These are phyloP conservation scores for Diachasma alloeum DNA, from an alignment of 1,140 invertebrate species.

Conservation along the genomic window DNA sequence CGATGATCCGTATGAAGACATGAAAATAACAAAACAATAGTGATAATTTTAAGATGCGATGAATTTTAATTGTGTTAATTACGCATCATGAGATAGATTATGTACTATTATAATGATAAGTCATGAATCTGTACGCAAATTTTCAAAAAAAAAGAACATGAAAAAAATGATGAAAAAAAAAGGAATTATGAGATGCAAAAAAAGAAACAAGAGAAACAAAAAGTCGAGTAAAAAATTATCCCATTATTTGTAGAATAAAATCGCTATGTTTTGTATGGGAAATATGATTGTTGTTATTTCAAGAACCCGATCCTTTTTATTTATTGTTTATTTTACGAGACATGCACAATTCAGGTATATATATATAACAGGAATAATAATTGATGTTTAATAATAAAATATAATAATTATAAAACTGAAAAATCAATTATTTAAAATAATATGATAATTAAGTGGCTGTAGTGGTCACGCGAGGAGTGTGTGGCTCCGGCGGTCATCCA, in stretches of 20 bases:
- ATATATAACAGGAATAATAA: too few species aligned
- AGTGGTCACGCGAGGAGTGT: too few species aligned
- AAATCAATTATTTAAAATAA: too few species aligned
- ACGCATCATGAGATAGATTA: conserved; percentile 43
- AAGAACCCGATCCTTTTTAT: not conserved
- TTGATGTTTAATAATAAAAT: too few species aligned
- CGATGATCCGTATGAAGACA: not conserved
- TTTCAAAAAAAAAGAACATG: conserved; percentile 21
- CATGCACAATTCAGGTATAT: too few species aligned
- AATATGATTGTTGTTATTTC: not conserved
- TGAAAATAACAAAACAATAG: not conserved
- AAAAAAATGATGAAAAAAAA: conserved; percentile 19
- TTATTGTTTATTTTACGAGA: too few species aligned
- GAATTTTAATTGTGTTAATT: conserved; percentile 23
- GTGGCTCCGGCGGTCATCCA: too few species aligned
- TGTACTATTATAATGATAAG: conserved; percentile 42
- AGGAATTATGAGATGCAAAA: conserved; percentile 22
- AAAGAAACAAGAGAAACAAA: conserved; percentile 26
- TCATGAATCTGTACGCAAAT: conserved; percentile 39
- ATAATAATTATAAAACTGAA: too few species aligned
- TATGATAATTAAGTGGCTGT: too few species aligned
- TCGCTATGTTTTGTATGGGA: conserved; percentile 66
- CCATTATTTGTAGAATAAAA: conserved; percentile 66
- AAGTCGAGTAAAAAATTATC: conserved; percentile 51
- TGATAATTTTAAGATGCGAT: not conserved